phyloP scores from a whole-genome alignment of 2,797 vertebrate genomes.

The Alca torda region DNA sequence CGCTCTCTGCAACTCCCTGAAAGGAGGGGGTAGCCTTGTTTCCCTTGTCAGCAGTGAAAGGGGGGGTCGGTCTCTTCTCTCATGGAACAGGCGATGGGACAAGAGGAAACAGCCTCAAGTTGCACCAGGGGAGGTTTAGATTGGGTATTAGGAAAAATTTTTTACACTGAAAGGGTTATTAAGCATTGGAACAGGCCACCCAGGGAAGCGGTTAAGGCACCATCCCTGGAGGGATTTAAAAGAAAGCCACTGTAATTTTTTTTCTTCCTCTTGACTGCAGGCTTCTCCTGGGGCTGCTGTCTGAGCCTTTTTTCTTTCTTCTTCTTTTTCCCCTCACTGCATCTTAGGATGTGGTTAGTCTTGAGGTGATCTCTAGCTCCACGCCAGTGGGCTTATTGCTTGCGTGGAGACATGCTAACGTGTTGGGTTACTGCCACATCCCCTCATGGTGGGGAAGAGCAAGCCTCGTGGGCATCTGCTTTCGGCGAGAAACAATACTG shows the following conservation, averaged over 20 bases:
- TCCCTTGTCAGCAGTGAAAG: too few species aligned
- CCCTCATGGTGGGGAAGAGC: neutral
- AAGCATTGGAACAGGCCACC: too few species aligned
- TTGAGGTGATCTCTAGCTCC: neutral
- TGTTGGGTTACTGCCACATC: neutral
- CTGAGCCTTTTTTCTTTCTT: neutral
- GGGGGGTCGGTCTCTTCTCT: too few species aligned
- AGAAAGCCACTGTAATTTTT: neutral
- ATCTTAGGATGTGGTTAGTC: neutral
- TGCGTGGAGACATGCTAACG: neutral
- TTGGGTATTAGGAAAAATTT: too few species aligned
- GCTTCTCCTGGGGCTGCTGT: neutral
- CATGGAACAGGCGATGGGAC: too few species aligned
- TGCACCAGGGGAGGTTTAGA: too few species aligned
- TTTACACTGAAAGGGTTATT: too few species aligned
- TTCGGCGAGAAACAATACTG: neutral
- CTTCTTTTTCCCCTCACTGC: neutral
- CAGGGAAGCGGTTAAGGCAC: too few species aligned
- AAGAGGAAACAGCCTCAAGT: too few species aligned
- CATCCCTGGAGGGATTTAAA: too few species aligned
- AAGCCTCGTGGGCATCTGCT: neutral
- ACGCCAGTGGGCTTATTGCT: neutral
- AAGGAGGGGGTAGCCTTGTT: too few species aligned
- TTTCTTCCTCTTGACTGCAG: neutral
- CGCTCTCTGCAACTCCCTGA: too few species aligned